phyloP scores from a whole-genome alignment of 2,888 invertebrate species.

The Calliphora vomitoria region DNA sequence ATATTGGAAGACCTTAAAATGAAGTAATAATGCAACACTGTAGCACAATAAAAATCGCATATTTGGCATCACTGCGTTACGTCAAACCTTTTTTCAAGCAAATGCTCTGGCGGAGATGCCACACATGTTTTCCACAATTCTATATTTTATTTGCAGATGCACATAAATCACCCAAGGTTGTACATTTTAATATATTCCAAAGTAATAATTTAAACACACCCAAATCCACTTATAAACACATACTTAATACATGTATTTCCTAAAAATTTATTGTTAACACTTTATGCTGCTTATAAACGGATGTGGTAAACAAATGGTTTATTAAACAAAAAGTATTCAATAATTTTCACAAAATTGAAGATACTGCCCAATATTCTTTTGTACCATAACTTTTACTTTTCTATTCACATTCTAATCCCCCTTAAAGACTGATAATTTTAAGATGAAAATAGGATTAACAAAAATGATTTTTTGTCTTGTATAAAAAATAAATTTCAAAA shows the following conservation, averaged over 20 bases:
- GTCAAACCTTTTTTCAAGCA: too few species aligned
- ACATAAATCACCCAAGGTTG: too few species aligned
- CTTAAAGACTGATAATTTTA: constrained; percentile 61
- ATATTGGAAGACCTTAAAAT: too few species aligned
- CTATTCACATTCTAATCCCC: constrained; percentile 28
- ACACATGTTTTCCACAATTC: too few species aligned
- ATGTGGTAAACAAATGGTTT: neutral
- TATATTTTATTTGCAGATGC: too few species aligned
- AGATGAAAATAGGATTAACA: constrained; percentile 67
- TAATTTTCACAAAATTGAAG: neutral
- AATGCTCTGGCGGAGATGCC: too few species aligned
- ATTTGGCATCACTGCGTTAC: too few species aligned
- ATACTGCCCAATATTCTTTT: neutral
- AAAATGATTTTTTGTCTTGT: neutral
- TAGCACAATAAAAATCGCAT: too few species aligned
- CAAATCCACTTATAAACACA: neutral
- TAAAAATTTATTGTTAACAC: neutral
- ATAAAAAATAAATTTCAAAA: neutral
- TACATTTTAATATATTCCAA: too few species aligned
- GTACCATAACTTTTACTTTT: too few species aligned
- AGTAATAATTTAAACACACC: neutral
- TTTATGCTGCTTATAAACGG: neutral
- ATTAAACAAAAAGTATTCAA: neutral
- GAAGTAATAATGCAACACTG: too few species aligned
- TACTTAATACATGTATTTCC: neutral